Base-by-base conservation (phyloP, 2,113 vertebrate species). In the Benitochromis conjunctus region DNA sequence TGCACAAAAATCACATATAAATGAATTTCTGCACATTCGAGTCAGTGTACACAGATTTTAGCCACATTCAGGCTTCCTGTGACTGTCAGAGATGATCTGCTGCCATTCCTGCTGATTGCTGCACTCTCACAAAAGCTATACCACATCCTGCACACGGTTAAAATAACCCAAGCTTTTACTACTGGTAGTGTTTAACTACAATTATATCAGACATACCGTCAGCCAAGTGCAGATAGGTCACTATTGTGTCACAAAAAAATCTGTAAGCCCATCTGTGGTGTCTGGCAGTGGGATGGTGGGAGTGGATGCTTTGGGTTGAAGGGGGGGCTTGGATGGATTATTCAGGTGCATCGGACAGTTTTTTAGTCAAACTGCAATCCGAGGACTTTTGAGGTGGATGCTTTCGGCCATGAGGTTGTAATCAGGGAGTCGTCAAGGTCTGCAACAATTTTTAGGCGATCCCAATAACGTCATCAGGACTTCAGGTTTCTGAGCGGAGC, bases 21-120 rank as follows among this genome's bases (percentile, higher is more conserved):
- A 66, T 38, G 11, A 9, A 5, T 66, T 18, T 34, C 0, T 2
- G 0, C 29, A 51, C 38, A 1, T 64, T 79, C 9, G 5, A 57
- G 43, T 19, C 43, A 85, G 57, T 26, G 34, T 8, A 8, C 19
- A 3, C 62, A 71, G 51, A 26, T 74, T 48, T 46, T 4, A 26
- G 82, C 62, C 31, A 16, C 26, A 0, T 38, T 80, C 3, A 46
- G 26, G 10, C 54, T 29, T 36, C 18, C 48, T 11, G 46, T 29
- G 4, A 19, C 60, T 24, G 26, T 3, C 54, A 64, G 46, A 38
- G 18, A 21, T 9, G 34, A 66, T 14, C 76, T 18, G 58, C 34
- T 56, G 36, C 36, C 12, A 38, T 84, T 9, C 19, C n/a, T n/a
- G 34, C 11, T 69, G 36, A 41, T 69, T 38, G 13, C 36, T 21